Conservation (phyloP, 2,113 vertebrate species). For the Pheucticus melanocephalus region DNA sequence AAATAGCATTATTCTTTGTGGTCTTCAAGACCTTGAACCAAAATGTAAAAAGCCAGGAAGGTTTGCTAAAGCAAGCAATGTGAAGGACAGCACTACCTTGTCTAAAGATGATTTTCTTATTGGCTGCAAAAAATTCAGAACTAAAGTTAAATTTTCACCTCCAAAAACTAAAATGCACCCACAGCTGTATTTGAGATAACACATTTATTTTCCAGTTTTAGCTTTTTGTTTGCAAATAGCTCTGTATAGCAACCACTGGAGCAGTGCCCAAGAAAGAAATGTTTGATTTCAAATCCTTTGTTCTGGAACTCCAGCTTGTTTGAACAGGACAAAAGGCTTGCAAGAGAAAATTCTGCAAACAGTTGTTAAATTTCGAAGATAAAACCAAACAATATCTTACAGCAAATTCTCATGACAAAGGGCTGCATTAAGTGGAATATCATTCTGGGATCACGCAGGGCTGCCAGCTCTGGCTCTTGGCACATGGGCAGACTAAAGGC, state of each 20-base stretch:
- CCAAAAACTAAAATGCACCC: background rate
- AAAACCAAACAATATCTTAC: background rate
- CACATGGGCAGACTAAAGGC: background rate
- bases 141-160: background rate
- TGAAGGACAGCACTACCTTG: background rate
- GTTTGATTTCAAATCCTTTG: background rate
- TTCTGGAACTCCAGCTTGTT: background rate
- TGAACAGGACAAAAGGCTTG: background rate
- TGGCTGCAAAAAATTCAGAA: background rate
- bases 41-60: background rate
- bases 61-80: background rate
- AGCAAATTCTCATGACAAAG: background rate
- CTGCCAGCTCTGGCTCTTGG: background rate
- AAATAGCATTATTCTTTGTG: background rate
- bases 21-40: background rate
- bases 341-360: background rate
- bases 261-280: background rate
- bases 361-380: background rate
- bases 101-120: background rate
- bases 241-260: background rate
- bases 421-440: background rate
- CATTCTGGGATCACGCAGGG: fast-evolving
- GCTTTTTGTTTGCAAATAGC: background rate
- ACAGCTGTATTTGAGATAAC: background rate
- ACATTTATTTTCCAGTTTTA: background rate